phyloP scores from a whole-genome alignment of 2,888 invertebrate species.

The Drosophila anomalata region DNA sequence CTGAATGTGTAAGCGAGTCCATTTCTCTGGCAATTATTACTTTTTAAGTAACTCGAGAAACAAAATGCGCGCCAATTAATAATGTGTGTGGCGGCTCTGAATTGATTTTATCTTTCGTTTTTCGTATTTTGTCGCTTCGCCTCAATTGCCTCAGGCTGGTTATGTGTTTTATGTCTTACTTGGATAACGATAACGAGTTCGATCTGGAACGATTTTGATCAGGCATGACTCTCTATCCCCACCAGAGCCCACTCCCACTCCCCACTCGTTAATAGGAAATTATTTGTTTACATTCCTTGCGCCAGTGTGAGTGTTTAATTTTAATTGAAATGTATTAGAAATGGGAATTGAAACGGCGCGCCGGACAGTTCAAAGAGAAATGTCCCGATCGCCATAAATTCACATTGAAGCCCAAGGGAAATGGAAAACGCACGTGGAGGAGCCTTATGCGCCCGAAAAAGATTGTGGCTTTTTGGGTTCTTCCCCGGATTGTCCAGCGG shows the following conservation, averaged over 20 bases:
- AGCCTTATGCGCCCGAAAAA: conserved; percentile 13
- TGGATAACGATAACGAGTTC: conserved; percentile 74
- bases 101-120: conserved; percentile 54
- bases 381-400: conserved; percentile 49
- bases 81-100: conserved; percentile 19
- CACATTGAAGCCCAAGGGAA: conserved; percentile 22
- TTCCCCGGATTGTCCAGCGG: conserved; percentile 18
- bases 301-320: conserved; percentile 50
- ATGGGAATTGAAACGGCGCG: conserved; percentile 49
- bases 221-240: conserved; percentile 32
- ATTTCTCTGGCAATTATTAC: conserved; percentile 41
- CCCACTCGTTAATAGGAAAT: conserved; percentile 65
- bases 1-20: conserved; percentile 22
- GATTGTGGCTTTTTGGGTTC: conserved; percentile 2
- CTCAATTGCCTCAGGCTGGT: conserved; percentile 56
- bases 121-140: conserved; percentile 39
- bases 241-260: not conserved
- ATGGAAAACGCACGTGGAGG: conserved; percentile 20
- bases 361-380: conserved; percentile 21
- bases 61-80: conserved; percentile 63
- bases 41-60: conserved; percentile 49
- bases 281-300: conserved; percentile 71
- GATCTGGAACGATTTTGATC: conserved; percentile 72
- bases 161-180: conserved; percentile 54
- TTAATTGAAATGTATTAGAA: conserved; percentile 67